Percentiles rank a stretch among this genome's conserved stretches.
These are phyloP conservation scores for Sinocyclocheilus rhinocerous DNA, from an alignment of 2,113 vertebrate species.

Conservation along the genomic window DNA sequence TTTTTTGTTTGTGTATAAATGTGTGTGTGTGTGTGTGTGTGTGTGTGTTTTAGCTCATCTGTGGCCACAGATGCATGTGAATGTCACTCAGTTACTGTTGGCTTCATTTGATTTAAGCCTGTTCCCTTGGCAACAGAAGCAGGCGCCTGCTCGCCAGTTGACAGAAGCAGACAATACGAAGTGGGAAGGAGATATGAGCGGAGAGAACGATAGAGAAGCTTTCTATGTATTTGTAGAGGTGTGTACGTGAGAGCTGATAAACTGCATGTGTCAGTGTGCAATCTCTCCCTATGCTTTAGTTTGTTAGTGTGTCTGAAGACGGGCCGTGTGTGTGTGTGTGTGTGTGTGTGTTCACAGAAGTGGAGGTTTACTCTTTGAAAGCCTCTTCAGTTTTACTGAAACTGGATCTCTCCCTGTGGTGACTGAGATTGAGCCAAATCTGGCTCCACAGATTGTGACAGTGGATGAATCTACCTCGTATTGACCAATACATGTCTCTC, in stretches of 20 bases:
- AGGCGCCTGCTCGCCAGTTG: constrained; percentile 53
- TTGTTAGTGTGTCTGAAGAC: constrained; percentile 3
- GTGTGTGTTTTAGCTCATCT: constrained; percentile 30
- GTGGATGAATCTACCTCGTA: background rate
- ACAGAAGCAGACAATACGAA: constrained; percentile 61
- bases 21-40: background rate
- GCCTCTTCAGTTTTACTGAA: constrained; percentile 28
- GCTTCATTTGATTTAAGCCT: constrained; percentile 57
- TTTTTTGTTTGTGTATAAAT: constrained; percentile 14
- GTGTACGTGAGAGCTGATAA: background rate
- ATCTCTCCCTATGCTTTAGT: background rate
- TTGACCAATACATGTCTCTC: constrained; percentile 7
- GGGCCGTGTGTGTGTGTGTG: background rate
- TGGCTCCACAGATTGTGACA: constrained; percentile 31
- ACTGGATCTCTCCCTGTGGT: constrained; percentile 35
- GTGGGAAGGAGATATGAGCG: constrained; percentile 52
- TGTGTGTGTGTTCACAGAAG: constrained; percentile 13
- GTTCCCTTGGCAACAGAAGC: constrained; percentile 59
- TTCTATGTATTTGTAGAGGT: constrained; percentile 11
- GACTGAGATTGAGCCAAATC: constrained; percentile 36
- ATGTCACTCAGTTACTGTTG: constrained; percentile 48
- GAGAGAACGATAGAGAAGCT: constrained; percentile 45
- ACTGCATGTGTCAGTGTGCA: background rate
- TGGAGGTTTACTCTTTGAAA: constrained; percentile 36
- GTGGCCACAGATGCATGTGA: constrained; percentile 45